Conservation (phyloP, 2,888 invertebrate species). For the Callinectes sapidus region DNA sequence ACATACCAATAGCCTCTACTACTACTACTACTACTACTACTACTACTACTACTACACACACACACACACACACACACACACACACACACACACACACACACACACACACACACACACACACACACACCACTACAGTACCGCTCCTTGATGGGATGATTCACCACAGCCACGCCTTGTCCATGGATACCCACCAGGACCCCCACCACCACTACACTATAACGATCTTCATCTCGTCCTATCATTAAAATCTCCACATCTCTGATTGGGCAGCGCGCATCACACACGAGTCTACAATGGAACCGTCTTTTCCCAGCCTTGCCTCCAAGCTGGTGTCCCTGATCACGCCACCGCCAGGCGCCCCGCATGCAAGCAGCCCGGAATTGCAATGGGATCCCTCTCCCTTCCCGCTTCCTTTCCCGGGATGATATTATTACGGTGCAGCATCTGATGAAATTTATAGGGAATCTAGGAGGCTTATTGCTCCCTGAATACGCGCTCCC, state of each 20-base stretch:
- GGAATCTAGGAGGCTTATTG: background rate
- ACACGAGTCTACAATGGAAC: background rate
- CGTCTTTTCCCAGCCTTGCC: background rate
- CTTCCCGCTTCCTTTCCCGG: background rate
- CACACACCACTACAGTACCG: background rate
- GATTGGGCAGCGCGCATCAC: background rate
- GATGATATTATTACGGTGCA: constrained; percentile 8
- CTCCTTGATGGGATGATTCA: background rate
- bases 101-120: background rate
- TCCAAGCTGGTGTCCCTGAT: background rate
- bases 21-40: too few species aligned
- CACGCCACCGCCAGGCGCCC: background rate
- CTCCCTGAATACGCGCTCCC: background rate
- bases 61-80: too few species aligned
- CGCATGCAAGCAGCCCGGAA: background rate
- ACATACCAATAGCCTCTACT: too few species aligned
- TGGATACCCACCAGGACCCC: too few species aligned
- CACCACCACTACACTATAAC: background rate
- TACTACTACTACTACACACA: background rate
- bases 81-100: background rate
- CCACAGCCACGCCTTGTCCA: background rate
- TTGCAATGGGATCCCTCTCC: background rate
- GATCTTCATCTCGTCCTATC: background rate
- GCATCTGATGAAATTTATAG: constrained; percentile 6
- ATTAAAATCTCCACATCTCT: background rate